Evolutionary conservation across 1,140 invertebrate genomes (phyloP).

Genomic region (Drosophila seguyi): DNA sequence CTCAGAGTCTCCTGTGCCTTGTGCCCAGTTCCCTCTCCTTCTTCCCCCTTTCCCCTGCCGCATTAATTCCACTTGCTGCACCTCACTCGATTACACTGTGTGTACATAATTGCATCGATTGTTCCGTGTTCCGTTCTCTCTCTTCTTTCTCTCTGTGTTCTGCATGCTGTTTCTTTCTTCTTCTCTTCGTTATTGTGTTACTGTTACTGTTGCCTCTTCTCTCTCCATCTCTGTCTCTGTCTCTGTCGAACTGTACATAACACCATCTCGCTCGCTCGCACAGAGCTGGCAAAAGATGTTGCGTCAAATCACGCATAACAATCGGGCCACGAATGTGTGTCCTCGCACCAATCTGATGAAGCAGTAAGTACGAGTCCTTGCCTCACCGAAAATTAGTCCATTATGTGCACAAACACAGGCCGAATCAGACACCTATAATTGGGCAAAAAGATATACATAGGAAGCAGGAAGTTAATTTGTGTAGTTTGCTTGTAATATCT

Average conservation of each 20-base stretch:
- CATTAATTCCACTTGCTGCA: slow-evolving; percentile 49
- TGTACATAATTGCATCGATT: slow-evolving; percentile 60
- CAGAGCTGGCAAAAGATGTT: slow-evolving; percentile 97
- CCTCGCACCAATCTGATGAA: slow-evolving; percentile 98
- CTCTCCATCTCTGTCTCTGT: slow-evolving; percentile 33
- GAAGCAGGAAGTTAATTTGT: not conserved
- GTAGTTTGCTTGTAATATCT: not conserved
- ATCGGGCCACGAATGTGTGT: slow-evolving; percentile 98
- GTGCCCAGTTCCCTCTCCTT: not conserved
- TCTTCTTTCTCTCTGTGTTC: slow-evolving; percentile 26
- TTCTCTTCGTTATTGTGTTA: slow-evolving; percentile 56
- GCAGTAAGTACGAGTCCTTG: slow-evolving; percentile 92
- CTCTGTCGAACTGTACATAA: slow-evolving; percentile 7
- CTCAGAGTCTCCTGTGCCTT: not conserved
- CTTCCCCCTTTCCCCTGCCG: not conserved
- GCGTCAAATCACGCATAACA: slow-evolving; percentile 97
- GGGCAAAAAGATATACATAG: not conserved
- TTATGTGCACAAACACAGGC: not conserved
- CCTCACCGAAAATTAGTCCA: slow-evolving; percentile 3
- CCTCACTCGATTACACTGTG: slow-evolving; percentile 53
- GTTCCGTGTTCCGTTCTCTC: slow-evolving; percentile 28
- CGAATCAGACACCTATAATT: not conserved
- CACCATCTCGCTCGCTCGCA: slow-evolving; percentile 15
- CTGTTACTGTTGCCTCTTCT: slow-evolving; percentile 28
- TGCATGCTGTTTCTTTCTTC: slow-evolving; percentile 38